Percentiles rank a stretch among this genome's conserved stretches.
Evolutionary conservation across 2,113 vertebrate genomes (phyloP).

Genomic region (Camelus dromedarius): DNA sequence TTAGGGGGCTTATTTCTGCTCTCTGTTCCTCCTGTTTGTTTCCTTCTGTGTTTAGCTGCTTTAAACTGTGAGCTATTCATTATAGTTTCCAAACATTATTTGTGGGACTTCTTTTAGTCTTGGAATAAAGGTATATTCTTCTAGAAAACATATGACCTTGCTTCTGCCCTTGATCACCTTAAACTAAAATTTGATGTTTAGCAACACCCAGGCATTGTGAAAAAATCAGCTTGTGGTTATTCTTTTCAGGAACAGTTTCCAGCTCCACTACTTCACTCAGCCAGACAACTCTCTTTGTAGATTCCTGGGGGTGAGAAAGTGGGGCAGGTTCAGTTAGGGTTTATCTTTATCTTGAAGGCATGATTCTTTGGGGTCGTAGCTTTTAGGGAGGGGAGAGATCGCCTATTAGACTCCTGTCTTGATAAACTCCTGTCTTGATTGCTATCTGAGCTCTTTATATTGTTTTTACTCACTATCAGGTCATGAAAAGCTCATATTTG

Average conservation of each 20-base stretch:
- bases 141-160: not conserved
- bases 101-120: not conserved
- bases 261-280: not conserved
- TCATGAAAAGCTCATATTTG: not conserved
- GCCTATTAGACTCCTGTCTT: not conserved
- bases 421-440: not conserved
- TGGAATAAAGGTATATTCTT: not conserved
- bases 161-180: not conserved
- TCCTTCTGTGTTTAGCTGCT: not conserved
- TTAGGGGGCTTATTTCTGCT: not conserved
- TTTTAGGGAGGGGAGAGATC: not conserved
- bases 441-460: not conserved
- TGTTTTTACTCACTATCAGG: not conserved
- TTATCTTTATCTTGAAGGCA: not conserved
- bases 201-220: not conserved
- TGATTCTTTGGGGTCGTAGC: not conserved
- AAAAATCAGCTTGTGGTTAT: not conserved
- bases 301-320: not conserved
- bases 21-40: not conserved
- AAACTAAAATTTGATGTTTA: not conserved
- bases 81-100: slow-evolving; percentile 1
- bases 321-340: not conserved
- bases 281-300: not conserved
- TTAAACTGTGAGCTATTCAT: not conserved
- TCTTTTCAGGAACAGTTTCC: not conserved